A percentile compares a stretch with the other conserved stretches of the same genome.
Conservation (phyloP, 2,113 vertebrate species). For the Psittacara wagleri region DNA sequence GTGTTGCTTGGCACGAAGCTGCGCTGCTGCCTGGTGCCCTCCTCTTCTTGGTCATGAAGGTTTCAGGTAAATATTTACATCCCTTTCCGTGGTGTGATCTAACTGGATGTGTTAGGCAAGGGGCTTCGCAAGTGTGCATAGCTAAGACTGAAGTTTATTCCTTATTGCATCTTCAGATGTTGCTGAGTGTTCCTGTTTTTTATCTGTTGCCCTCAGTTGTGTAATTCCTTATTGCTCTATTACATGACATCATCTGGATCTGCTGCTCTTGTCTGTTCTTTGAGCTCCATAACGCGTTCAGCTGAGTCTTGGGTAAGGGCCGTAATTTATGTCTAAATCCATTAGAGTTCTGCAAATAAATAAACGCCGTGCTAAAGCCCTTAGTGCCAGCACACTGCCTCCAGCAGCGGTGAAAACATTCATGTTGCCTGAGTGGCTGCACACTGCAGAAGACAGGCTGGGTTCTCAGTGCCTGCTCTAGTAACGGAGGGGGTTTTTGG, state of each 20-base stretch:
- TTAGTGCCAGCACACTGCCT: conserved; percentile 7
- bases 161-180: neutral
- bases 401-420: conserved; percentile 44
- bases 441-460: neutral
- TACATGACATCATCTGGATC: conserved; percentile 23
- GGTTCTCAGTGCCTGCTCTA: neutral
- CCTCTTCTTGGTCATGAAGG: neutral
- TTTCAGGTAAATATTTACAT: neutral
- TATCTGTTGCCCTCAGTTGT: conserved; percentile 1
- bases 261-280: neutral
- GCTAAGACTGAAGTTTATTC: neutral
- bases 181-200: conserved; percentile 35
- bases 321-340: conserved; percentile 18
- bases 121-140: neutral
- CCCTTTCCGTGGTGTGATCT: neutral
- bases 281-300: neutral
- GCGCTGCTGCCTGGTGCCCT: neutral
- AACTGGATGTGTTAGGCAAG: neutral
- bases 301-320: conserved; percentile 37
- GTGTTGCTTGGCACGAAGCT: neutral
- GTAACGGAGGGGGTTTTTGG: neutral
- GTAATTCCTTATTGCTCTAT: conserved; percentile 12
- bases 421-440: neutral
- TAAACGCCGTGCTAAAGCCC: neutral
- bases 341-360: conserved; percentile 10